Base-by-base conservation (phyloP, 2,113 vertebrate species). In the Chiloscyllium plagiosum region DNA sequence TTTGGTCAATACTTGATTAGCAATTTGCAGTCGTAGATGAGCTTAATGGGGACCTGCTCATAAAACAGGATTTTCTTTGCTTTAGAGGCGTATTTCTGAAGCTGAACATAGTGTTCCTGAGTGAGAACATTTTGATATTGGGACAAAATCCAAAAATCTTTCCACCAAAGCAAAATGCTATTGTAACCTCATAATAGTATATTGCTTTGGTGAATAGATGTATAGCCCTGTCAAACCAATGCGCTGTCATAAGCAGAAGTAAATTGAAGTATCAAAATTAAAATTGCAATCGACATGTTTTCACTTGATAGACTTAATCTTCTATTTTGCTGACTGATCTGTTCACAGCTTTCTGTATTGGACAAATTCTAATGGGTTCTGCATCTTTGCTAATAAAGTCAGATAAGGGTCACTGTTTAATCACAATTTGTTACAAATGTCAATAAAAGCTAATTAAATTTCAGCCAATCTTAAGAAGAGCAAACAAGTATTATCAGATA, bases 261-360 rank as follows among this genome's bases (percentile, higher is more conserved):
- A 93, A 93, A 93, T 93, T 68, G 33, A 66, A 22, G 89, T 37
- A 68, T 93, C 61, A 66, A 37, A 68, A 66, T 93, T 66, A 66
- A 93, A 66, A 93, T 93, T 20, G 37, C 33, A 93, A 19, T 93
- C 89, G n/a, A 93, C 61, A 93, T 93, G 66, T 68, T 92, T 92
- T 92, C 61, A n/a, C 89, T 37, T 92, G 89, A 66, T 61, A 92
- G 56, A 13, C 5, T 66, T 90, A 90, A 87, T 87, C 6, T 52
- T 52, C 61, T 33, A 33, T 90, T 90, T 90, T 93, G 89, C 61
- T 93, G 89, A 66, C 61, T 93, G 89, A 65, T 15, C 56, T 37
- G 17, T 93, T 68, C 33, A 68, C 17, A 5, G 2, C 56, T 37
- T 92, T n/a, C 4, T 92, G n/a, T 66, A 22, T 33, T 66, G 56